Evolutionary conservation across 2,888 invertebrate genomes (phyloP), one percentile per base, ranked within the genome.

Genomic region (Trachelus tabidus): DNA sequence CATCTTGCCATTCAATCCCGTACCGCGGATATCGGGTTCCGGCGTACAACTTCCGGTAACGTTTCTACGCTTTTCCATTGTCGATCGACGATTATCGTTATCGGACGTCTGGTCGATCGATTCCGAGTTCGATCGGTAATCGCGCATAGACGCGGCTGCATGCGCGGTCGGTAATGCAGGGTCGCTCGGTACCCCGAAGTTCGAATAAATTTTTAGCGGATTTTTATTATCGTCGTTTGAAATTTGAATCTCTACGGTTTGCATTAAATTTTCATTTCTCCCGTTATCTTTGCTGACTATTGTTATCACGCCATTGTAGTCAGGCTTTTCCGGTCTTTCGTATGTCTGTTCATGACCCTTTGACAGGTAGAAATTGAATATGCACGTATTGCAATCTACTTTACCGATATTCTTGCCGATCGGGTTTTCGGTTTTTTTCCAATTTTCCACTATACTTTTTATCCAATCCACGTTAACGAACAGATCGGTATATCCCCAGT

Each of bases 401-500:
- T 11, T 71, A 11, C 11, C 3, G 6, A 12, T 23, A 31, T 1
- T 31, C 6, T 31, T 1, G 12, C 12, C 9, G 0, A 11, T 12
- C 15, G 34, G 0, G 9, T 73, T 69, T 30, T 31, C 15, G n/a
- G 6, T 1, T 15, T 23, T 73, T 35, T 81, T 80, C 83, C 80
- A 81, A 34, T 85, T 76, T 68, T 81, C 69, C 11, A 83, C 69
- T 35, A 79, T 71, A 12, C 30, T 33, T 30, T 77, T 75, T 31
- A 87, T 85, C 85, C 84, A 87, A 1, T 83, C 81, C 3, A 75
- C 3, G 75, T 84, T 87, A 0, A 79, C 77, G 69, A 69, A 85
- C 1, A 87, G n/a, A 77, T 86, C 85, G 11, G 86, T 87, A 75
- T 84, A 86, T 0, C 35, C 73, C 86, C 86, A 87, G 15, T 69